Base-by-base conservation (phyloP, 2,888 invertebrate genomes). In the Xanthorhoe designata region DNA sequence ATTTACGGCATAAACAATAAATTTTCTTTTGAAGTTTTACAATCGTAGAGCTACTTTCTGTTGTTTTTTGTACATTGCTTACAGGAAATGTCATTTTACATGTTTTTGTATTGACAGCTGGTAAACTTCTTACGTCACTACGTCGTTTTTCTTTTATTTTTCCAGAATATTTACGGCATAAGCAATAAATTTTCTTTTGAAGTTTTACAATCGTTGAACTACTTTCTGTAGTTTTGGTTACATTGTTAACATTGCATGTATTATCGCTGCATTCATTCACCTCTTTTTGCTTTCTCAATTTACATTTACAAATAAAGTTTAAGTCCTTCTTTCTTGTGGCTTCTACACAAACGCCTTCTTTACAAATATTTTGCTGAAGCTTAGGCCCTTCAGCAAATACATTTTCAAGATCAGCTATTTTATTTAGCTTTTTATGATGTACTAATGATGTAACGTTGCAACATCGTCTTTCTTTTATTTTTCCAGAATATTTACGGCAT, bases 401-500 rank as follows among this genome's bases (percentile, higher is more conserved):
- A n/a, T n/a, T n/a, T n/a, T n/a, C n/a, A n/a, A n/a, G n/a, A n/a
- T n/a, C n/a, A n/a, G n/a, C n/a, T n/a, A n/a, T n/a, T n/a, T n/a
- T n/a, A n/a, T n/a, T n/a, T n/a, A n/a, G n/a, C n/a, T n/a, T n/a
- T n/a, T n/a, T n/a, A n/a, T n/a, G n/a, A n/a, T n/a, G n/a, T n/a
- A n/a, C n/a, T n/a, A n/a, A n/a, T n/a, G n/a, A n/a, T n/a, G n/a
- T 64, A 32, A 13, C 18, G 10, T 51, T 35, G 24, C 24, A 24
- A 19, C 38, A 6, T 8, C 47, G 49, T 19, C 42, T 66, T 19
- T 64, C 50, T 61, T 56, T 61, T 42, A 72, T 2, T 60, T 67
- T 80, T 50, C 73, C 58, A 15, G 74, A 70, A 68, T 70, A 77
- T 56, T 69, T 71, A 53, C 60, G 29, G 59, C 65, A 74, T 19